phyloP scores from a whole-genome alignment of 1,140 invertebrate species.

The Schlechtendalia chinensis region DNA sequence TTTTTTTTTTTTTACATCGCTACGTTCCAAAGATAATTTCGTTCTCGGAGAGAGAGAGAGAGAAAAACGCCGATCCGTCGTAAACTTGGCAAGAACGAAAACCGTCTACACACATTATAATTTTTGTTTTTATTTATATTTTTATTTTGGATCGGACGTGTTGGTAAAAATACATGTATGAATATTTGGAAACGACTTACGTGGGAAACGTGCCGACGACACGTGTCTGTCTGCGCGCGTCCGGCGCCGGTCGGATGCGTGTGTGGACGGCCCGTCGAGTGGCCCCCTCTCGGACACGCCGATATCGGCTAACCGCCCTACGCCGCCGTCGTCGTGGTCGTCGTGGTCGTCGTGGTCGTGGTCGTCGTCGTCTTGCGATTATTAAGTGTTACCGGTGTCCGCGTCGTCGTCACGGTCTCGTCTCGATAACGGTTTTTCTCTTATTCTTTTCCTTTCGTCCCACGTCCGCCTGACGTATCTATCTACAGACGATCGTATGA shows the following conservation, averaged over 20 bases:
- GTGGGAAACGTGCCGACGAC: constrained; percentile 4
- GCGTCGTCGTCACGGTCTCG: not conserved
- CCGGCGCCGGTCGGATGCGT: not conserved
- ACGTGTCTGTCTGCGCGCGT: constrained; percentile 14
- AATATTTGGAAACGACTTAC: constrained; percentile 26
- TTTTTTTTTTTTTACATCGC: too few species aligned
- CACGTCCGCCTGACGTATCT: too few species aligned
- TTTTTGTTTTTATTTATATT: too few species aligned
- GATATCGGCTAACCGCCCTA: constrained; percentile 6
- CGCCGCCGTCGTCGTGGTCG: not conserved
- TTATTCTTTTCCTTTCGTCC: too few species aligned
- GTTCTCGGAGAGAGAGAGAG: too few species aligned
- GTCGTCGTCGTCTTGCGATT: not conserved
- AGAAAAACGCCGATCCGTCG: too few species aligned
- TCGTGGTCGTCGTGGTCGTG: not conserved
- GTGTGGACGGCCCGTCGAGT: constrained; percentile 13
- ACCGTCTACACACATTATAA: too few species aligned
- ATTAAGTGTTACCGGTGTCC: too few species aligned
- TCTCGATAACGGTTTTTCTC: too few species aligned
- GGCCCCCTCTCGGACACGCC: not conserved
- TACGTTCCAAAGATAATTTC: not conserved
- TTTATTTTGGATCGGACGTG: not conserved
- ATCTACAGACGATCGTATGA: too few species aligned
- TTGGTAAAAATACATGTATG: too few species aligned
- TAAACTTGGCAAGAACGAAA: not conserved